phyloP scores from a whole-genome alignment of 92 coral and sea anemone species.

The Isaurus tuberculatus region DNA sequence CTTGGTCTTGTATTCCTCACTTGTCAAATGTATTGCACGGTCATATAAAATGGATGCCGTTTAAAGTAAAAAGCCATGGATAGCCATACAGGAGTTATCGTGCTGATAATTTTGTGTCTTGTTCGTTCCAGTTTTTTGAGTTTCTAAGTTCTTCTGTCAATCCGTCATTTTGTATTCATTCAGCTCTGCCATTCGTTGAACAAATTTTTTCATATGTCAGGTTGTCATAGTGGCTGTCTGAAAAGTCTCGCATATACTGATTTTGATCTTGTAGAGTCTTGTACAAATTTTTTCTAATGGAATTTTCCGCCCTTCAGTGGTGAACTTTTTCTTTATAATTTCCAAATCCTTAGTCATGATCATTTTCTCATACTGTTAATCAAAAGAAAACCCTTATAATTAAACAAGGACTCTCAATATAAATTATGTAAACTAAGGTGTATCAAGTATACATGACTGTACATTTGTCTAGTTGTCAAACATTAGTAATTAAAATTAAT shows the following conservation, averaged over 20 bases:
- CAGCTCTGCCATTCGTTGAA: slow-evolving; percentile 11
- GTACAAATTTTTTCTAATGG: slow-evolving; percentile 1
- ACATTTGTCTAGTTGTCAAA: not conserved
- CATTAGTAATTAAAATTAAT: not conserved
- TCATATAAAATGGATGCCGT: slow-evolving; percentile 33
- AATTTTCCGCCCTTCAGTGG: slow-evolving; percentile 12
- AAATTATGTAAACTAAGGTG: not conserved
- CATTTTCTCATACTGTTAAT: slow-evolving; percentile 3
- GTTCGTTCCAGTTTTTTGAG: slow-evolving; percentile 26
- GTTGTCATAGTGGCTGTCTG: slow-evolving; percentile 6
- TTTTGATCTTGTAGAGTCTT: not conserved
- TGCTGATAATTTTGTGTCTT: slow-evolving; percentile 36
- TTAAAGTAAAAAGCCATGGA: slow-evolving; percentile 45
- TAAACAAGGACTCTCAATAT: not conserved
- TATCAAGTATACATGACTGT: not conserved
- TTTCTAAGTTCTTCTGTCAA: not conserved
- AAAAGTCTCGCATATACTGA: not conserved
- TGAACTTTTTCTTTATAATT: slow-evolving; percentile 2
- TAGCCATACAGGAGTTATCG: slow-evolving; percentile 48
- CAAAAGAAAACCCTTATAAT: not conserved
- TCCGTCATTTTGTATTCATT: not conserved
- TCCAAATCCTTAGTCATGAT: slow-evolving; percentile 2
- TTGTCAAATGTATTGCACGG: slow-evolving; percentile 27
- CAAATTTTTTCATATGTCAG: slow-evolving; percentile 13
- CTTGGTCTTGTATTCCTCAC: slow-evolving; percentile 17